phyloP scores from a whole-genome alignment of 2,797 vertebrate species.

The Sebastes umbrosus region DNA sequence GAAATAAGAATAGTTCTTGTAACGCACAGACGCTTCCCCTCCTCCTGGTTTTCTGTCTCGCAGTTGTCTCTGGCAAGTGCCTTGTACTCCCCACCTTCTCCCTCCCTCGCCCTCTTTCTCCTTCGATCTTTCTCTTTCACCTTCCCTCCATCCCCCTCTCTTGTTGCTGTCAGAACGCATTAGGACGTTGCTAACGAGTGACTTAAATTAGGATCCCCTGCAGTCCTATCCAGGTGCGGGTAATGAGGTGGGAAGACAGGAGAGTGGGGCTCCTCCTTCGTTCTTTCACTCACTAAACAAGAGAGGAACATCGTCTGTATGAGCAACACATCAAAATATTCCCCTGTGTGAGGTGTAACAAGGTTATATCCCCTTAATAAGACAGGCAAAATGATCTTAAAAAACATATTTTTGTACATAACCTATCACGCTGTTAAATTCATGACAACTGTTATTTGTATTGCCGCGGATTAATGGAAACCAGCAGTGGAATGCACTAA shows the following conservation, averaged over 20 bases:
- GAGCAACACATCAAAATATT: constrained; percentile 9
- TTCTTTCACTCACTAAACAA: constrained; percentile 46
- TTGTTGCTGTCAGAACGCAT: constrained; percentile 75
- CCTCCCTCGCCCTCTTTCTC: constrained; percentile 8
- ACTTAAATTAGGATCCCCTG: constrained; percentile 75
- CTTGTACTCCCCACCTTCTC: neutral
- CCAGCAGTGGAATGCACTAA: constrained; percentile 1
- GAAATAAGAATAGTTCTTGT: constrained; percentile 60
- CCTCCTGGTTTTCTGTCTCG: constrained; percentile 18
- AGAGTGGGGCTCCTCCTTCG: constrained; percentile 54
- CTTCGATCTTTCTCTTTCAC: constrained; percentile 44
- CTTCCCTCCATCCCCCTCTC: constrained; percentile 55
- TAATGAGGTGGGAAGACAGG: constrained; percentile 74
- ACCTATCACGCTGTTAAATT: neutral
- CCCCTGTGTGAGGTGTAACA: neutral
- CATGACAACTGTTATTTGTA: constrained; percentile 35
- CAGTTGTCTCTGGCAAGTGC: constrained; percentile 11
- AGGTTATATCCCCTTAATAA: neutral
- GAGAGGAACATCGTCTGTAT: constrained; percentile 1
- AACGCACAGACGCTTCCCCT: constrained; percentile 25
- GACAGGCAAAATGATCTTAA: neutral
- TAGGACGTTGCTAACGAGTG: constrained; percentile 73
- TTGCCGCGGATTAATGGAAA: constrained; percentile 42
- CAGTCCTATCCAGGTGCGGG: constrained; percentile 74
- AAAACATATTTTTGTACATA: neutral